Evolutionary conservation across 92 coral and sea anemone species (phyloP), one percentile per base, ranked within the genome.

Genomic region (Heteractis magnifica): DNA sequence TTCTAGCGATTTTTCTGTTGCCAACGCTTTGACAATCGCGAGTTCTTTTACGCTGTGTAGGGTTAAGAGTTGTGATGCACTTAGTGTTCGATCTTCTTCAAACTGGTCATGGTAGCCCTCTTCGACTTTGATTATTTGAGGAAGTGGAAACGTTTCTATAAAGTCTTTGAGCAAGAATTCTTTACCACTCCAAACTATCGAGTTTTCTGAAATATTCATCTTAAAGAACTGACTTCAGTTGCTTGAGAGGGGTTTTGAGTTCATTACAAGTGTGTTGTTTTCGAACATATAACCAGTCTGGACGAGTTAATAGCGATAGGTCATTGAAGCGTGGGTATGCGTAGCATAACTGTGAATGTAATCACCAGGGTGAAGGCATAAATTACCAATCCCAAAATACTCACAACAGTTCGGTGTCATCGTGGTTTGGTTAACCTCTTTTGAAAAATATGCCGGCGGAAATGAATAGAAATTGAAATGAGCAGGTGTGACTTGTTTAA

Each of bases 51-150:
- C 51, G 20, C n/a, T 44, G 20, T 84, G 81, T 65, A 84, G 16
- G 14, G 87, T 84, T 49, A 84, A 49, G 20, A 84, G 51, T 62
- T 84, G 81, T 18, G 79, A 65, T 6, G 82, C 14, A 34, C 80
- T 73, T 14, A 84, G 34, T 8, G 87, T 59, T 76, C 81, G 20
- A 16, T 84, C 87, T 52, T 84, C 86, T 18, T 76, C 87, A 18
- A 11, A 23, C 11, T 76, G 49, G 50, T 84, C 76, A 49, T 64
- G 65, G 52, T 73, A 65, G 6, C 92, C 92, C 41, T 86, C 81
- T 72, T 81, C 85, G 75, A 89, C 89, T 83, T 89, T 71, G 8
- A 89, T 71, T 16, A 89, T 64, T 75, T 89, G 92, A 16, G 92
- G 92, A 81, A 83, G 89, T 12, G 78, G 58, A 68, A 19, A 89